These are phyloP conservation scores for Nipponacmea schrenckii DNA, from an alignment of 2,888 invertebrate species.

Conservation along the genomic window DNA sequence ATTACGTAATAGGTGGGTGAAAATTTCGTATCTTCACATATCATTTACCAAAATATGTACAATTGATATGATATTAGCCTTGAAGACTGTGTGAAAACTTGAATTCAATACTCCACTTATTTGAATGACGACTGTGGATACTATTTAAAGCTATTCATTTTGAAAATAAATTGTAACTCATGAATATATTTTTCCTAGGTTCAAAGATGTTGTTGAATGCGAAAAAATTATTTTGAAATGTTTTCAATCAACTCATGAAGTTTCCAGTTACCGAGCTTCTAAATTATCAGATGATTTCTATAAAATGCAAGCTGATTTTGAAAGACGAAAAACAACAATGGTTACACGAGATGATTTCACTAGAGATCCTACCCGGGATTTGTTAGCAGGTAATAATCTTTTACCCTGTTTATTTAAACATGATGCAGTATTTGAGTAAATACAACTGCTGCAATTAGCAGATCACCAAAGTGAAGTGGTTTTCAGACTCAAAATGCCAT, in stretches of 20 bases:
- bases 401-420: too few relatives aligned
- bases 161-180: too few relatives aligned
- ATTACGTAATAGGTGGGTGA: constrained; percentile 54
- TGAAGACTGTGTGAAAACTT: too few relatives aligned
- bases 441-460: too few relatives aligned
- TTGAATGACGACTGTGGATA: too few relatives aligned
- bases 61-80: too few relatives aligned
- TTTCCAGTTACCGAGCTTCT: constrained; percentile 63
- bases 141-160: too few relatives aligned
- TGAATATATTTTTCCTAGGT: constrained; percentile 43
- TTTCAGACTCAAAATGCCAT: too few relatives aligned
- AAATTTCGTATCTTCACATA: not conserved
- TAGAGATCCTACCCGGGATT: constrained; percentile 51
- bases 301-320: constrained; percentile 58
- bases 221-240: constrained; percentile 65
- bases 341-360: constrained; percentile 51
- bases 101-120: too few relatives aligned
- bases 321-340: constrained; percentile 47
- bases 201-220: constrained; percentile 66
- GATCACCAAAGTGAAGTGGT: too few relatives aligned
- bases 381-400: constrained; percentile 38
- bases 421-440: too few relatives aligned
- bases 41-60: not conserved
- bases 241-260: constrained; percentile 59
- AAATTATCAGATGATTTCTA: constrained; percentile 66